Percentiles rank a stretch among this genome's conserved stretches.
These are phyloP conservation scores for Austrofundulus limnaeus DNA, from an alignment of 2,113 vertebrate species.

Conservation along the genomic window DNA sequence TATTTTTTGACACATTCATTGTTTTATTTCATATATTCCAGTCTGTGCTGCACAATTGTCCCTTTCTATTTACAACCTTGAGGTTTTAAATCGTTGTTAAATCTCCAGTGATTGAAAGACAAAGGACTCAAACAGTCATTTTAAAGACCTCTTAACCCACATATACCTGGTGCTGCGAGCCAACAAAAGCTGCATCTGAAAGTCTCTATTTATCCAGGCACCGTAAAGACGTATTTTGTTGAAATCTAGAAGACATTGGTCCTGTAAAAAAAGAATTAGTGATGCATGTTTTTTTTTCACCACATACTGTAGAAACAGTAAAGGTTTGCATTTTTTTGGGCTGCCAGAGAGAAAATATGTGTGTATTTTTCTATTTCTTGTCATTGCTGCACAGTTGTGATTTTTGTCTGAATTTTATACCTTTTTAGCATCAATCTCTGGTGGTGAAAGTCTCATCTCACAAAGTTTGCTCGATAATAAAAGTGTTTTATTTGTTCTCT, in stretches of 20 bases:
- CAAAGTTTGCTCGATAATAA: too few species aligned
- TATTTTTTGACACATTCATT: background rate
- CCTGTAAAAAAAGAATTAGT: conserved; percentile 40
- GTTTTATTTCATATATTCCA: conserved; percentile 34
- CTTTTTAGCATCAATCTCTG: too few species aligned
- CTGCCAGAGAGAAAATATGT: too few species aligned
- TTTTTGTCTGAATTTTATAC: too few species aligned
- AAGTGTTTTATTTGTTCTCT: too few species aligned
- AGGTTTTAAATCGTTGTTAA: conserved; percentile 59
- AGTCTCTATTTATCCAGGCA: conserved; percentile 15
- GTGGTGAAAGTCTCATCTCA: too few species aligned
- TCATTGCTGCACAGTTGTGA: too few species aligned
- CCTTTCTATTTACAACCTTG: conserved; percentile 41
- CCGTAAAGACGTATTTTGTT: conserved; percentile 35
- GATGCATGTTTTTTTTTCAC: background rate
- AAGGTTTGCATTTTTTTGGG: too few species aligned
- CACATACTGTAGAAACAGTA: too few species aligned
- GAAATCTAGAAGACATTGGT: conserved; percentile 36
- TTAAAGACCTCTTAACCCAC: conserved; percentile 44
- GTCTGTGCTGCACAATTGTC: conserved; percentile 45
- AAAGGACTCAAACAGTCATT: conserved; percentile 47
- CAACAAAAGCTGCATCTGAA: conserved; percentile 60
- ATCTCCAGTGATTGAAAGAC: conserved; percentile 50
- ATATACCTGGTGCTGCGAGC: conserved; percentile 58
- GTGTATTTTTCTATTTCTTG: too few species aligned